A percentile compares a stretch with the other conserved stretches of the same genome.
Conservation (phyloP, 2,888 invertebrate genomes). For the Caprella mutica region DNA sequence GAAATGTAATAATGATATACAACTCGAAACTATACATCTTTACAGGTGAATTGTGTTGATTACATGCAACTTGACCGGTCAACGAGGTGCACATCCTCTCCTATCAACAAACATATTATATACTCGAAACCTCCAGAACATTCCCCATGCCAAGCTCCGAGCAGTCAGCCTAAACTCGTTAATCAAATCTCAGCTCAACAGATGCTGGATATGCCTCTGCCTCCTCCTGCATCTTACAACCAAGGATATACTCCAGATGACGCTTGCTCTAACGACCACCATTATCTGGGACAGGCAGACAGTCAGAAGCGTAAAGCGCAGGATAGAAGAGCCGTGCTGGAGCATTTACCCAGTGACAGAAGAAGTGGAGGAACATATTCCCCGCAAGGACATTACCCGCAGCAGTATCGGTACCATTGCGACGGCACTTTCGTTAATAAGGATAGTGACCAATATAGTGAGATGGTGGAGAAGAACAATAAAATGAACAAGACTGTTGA, state of each 20-base stretch:
- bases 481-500: too few species aligned
- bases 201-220: slow-evolving; percentile 11
- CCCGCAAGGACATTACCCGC: background rate
- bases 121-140: background rate
- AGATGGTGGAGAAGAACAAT: too few species aligned
- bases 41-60: slow-evolving; percentile 1
- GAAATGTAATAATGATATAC: too few species aligned
- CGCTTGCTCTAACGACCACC: background rate
- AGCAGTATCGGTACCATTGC: too few species aligned
- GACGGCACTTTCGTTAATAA: too few species aligned
- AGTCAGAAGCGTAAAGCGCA: too few species aligned
- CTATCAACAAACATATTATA: too few species aligned
- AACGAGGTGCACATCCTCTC: background rate
- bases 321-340: too few species aligned
- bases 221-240: slow-evolving; percentile 14
- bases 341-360: too few species aligned
- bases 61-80: slow-evolving; percentile 7
- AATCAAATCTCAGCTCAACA: background rate
- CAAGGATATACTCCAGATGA: slow-evolving; percentile 15
- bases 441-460: too few species aligned
- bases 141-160: background rate
- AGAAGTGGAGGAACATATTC: background rate
- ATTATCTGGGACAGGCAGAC: background rate
- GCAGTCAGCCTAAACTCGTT: background rate
- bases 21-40: too few species aligned